Conservation (phyloP, 2,888 invertebrate species). For the Colostygia pectinataria region DNA sequence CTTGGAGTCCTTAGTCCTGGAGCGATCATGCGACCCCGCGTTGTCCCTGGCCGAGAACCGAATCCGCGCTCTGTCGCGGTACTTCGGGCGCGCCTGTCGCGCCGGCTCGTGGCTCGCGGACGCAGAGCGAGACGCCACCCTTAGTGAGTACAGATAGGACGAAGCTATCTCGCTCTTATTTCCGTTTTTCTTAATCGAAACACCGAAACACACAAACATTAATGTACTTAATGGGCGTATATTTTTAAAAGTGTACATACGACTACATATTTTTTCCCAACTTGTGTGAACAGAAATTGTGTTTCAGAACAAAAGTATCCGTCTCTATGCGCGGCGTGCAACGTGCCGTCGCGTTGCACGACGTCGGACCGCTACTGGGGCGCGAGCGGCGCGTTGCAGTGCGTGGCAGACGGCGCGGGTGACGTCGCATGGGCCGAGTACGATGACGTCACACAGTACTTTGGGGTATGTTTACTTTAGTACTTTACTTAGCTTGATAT, state of each 20-base stretch:
- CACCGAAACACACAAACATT: too few species aligned
- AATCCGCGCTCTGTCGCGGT: constrained; percentile 87
- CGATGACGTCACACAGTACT: constrained; percentile 86
- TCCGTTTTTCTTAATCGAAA: too few species aligned
- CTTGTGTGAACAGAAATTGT: too few species aligned
- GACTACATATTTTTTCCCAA: too few species aligned
- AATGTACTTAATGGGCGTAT: too few species aligned
- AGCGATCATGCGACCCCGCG: constrained; percentile 86
- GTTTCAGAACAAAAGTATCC: constrained; percentile 77
- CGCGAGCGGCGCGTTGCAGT: constrained; percentile 89
- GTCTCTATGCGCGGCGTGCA: constrained; percentile 89
- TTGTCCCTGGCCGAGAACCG: constrained; percentile 89
- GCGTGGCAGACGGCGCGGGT: constrained; percentile 89
- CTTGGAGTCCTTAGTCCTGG: constrained; percentile 88
- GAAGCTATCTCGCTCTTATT: too few species aligned
- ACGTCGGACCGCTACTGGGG: constrained; percentile 91
- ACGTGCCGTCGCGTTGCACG: constrained; percentile 81
- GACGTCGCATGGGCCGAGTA: constrained; percentile 92
- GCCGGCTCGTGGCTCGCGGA: constrained; percentile 93
- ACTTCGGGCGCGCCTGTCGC: constrained; percentile 92
- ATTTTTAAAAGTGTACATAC: too few species aligned
- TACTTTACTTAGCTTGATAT: too few species aligned
- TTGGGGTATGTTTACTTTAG: constrained; percentile 75
- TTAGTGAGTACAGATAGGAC: constrained; percentile 83
- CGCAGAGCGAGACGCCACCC: constrained; percentile 80